Percentiles rank a stretch among this genome's conserved stretches.
Conservation (phyloP, 2,888 invertebrate genomes). For the Gari tellinella region DNA sequence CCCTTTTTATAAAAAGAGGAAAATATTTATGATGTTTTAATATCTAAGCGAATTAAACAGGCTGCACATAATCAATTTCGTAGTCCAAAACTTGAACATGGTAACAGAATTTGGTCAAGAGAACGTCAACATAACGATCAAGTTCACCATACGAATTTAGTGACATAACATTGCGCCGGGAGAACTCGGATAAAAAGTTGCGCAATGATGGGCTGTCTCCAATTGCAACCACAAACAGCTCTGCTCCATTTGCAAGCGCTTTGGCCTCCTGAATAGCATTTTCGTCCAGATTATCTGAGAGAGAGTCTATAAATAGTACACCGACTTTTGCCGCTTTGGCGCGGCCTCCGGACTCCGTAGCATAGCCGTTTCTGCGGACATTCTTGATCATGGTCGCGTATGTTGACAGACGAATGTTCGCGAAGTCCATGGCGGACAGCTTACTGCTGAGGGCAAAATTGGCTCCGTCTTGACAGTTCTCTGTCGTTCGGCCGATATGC, state of each 20-base stretch:
- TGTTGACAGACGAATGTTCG: conserved; percentile 45
- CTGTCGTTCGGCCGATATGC: conserved; percentile 55
- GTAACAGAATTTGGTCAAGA: no score
- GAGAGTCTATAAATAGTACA: conserved; percentile 57
- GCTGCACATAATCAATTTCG: no score
- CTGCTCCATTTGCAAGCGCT: conserved; percentile 15
- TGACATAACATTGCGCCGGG: conserved; percentile 29
- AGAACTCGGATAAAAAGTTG: conserved; percentile 27
- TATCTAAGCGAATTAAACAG: no score
- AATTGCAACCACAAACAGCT: conserved; percentile 47
- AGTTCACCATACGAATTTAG: conserved; percentile 40
- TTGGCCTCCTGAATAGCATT: conserved; percentile 36
- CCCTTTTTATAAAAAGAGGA: no score
- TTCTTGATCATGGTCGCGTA: conserved; percentile 51
- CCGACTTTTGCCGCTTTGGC: conserved; percentile 40
- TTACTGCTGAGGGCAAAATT: conserved; percentile 50
- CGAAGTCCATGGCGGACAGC: conserved; percentile 43
- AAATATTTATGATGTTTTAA: no score
- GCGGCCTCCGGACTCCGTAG: conserved; percentile 51
- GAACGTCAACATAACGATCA: neutral
- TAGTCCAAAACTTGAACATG: no score
- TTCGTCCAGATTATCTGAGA: conserved; percentile 47
- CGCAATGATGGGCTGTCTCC: conserved; percentile 38
- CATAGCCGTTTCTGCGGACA: conserved; percentile 48
- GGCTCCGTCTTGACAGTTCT: conserved; percentile 57